Evolutionary conservation across 2,888 invertebrate species (phyloP).

Genomic region (Nemoura dubitans): DNA sequence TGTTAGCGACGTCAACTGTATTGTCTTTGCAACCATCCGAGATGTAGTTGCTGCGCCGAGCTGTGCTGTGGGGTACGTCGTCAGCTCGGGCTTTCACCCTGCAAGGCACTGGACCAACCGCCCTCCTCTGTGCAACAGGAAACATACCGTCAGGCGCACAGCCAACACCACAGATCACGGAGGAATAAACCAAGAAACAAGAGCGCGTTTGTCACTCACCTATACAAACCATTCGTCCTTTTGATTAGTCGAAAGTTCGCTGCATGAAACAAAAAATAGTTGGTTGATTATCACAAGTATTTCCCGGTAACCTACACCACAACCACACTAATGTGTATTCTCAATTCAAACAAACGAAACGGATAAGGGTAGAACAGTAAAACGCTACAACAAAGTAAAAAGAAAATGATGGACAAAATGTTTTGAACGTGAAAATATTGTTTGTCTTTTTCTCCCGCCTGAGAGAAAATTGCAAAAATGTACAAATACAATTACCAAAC

Average conservation of each 20-base stretch:
- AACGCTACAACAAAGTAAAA: too few species aligned
- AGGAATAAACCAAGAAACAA: not conserved
- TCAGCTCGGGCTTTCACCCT: constrained; percentile 56
- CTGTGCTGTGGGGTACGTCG: constrained; percentile 56
- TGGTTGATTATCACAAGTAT: too few species aligned
- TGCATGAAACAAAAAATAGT: constrained; percentile 54
- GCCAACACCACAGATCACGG: constrained; percentile 36
- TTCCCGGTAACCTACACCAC: too few species aligned
- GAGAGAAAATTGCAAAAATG: too few species aligned
- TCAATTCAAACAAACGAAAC: too few species aligned
- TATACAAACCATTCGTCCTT: constrained; percentile 94
- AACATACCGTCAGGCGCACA: not conserved
- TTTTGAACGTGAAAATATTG: too few species aligned
- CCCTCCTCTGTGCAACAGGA: constrained; percentile 56
- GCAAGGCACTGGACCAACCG: constrained; percentile 57
- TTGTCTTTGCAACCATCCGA: constrained; percentile 54
- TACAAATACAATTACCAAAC: too few species aligned
- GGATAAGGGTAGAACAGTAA: too few species aligned
- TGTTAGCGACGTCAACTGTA: not conserved
- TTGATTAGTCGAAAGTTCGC: constrained; percentile 69
- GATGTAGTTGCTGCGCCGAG: constrained; percentile 53
- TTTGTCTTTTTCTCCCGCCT: too few species aligned
- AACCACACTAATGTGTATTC: too few species aligned
- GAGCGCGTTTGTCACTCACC: constrained; percentile 60
- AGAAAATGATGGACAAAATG: too few species aligned